phyloP scores from a whole-genome alignment of 2,797 vertebrate species.

The Falco concolor region DNA sequence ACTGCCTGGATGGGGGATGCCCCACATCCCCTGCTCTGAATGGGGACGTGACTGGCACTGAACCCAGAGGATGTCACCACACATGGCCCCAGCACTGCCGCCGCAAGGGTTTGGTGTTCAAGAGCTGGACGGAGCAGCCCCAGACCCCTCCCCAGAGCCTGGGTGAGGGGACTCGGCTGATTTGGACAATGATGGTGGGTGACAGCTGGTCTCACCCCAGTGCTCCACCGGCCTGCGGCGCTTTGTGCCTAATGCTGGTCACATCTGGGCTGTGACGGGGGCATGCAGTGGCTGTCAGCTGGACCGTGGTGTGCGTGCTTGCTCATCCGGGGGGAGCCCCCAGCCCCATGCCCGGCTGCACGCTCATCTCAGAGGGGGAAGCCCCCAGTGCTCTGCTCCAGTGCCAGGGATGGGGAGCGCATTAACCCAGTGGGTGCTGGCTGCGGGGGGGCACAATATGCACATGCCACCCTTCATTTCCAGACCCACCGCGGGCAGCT shows the following conservation, averaged over 20 bases:
- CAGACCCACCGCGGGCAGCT: neutral
- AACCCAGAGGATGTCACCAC: fast-evolving
- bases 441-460: fast-evolving
- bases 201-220: neutral
- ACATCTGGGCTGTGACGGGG: neutral
- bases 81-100: fast-evolving
- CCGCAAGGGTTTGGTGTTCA: fast-evolving
- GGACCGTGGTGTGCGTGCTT: neutral
- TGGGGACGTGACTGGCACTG: fast-evolving
- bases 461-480: fast-evolving
- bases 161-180: fast-evolving
- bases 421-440: neutral
- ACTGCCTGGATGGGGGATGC: neutral
- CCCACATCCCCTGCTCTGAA: neutral
- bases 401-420: fast-evolving
- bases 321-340: neutral
- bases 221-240: neutral
- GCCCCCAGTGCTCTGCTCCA: neutral
- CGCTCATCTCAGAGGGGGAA: neutral
- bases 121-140: neutral
- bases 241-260: neutral
- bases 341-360: neutral
- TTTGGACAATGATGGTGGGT: neutral
- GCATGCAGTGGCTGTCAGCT: neutral
- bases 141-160: fast-evolving